Conservation (phyloP, 2,888 invertebrate genomes). For the Hemaris fuciformis region DNA sequence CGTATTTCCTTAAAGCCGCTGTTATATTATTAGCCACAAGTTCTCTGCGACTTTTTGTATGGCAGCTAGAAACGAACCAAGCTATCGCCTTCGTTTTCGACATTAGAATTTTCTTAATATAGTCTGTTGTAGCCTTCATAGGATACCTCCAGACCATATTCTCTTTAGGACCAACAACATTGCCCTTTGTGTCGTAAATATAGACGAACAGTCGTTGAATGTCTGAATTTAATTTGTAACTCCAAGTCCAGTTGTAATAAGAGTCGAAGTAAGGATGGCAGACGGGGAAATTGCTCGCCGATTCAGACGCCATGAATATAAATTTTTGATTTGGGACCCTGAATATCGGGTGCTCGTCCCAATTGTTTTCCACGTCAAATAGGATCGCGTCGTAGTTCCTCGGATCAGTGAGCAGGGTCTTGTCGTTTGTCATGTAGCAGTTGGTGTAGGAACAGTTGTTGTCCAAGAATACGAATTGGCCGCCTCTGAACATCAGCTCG, state of each 20-base stretch:
- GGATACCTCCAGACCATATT: conserved; percentile 52
- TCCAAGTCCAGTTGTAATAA: conserved; percentile 65
- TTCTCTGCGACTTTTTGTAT: conserved; percentile 37
- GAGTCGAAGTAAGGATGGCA: conserved; percentile 45
- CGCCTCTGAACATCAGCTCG: conserved; percentile 32
- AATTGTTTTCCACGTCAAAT: conserved; percentile 71
- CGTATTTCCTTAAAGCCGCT: conserved; percentile 39
- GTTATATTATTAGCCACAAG: conserved; percentile 34
- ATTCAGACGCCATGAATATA: conserved; percentile 66
- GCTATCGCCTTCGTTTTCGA: conserved; percentile 58
- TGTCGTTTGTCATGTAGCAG: conserved; percentile 67
- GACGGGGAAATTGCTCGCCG: conserved; percentile 49
- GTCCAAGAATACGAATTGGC: conserved; percentile 49
- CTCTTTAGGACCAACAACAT: conserved; percentile 56
- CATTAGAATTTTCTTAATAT: conserved; percentile 38
- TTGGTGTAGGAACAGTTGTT: conserved; percentile 60
- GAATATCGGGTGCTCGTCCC: conserved; percentile 45
- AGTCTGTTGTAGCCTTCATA: conserved; percentile 40
- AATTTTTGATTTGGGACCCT: conserved; percentile 69
- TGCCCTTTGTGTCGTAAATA: conserved; percentile 45
- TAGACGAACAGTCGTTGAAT: conserved; percentile 48
- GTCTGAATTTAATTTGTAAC: conserved; percentile 61
- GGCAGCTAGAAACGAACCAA: conserved; percentile 65
- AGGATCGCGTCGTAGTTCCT: conserved; percentile 73
- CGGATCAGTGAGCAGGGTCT: conserved; percentile 48